These are phyloP conservation scores for Alces alces DNA, from an alignment of 2,113 vertebrate species.

Conservation along the genomic window DNA sequence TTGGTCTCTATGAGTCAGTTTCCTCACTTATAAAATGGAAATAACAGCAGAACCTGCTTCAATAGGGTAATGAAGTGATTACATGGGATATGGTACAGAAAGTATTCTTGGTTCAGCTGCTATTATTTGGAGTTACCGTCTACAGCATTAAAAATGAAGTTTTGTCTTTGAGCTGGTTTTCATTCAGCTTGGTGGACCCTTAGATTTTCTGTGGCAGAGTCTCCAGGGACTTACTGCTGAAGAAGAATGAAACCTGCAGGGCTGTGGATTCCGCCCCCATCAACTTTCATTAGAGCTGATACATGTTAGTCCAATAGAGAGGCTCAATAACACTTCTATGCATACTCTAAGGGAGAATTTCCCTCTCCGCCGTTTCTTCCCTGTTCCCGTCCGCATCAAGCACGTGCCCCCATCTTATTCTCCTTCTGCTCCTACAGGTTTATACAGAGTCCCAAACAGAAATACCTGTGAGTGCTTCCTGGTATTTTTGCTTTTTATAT, in stretches of 20 bases:
- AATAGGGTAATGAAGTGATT: not conserved
- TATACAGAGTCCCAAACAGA: not conserved
- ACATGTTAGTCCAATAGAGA: not conserved
- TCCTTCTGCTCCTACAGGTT: not conserved
- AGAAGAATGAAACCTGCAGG: not conserved
- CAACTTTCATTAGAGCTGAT: not conserved
- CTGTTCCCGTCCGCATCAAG: rapidly evolving
- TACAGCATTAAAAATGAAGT: not conserved
- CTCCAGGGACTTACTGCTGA: not conserved
- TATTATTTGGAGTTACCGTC: not conserved
- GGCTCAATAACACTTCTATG: not conserved
- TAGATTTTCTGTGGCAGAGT: not conserved
- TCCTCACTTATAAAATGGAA: not conserved
- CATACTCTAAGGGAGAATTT: not conserved
- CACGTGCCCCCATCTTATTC: not conserved
- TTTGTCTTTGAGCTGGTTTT: not conserved
- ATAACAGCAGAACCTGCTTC: not conserved
- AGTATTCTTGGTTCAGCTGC: not conserved
- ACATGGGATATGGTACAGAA: not conserved
- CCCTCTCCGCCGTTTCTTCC: not conserved
- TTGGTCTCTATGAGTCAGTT: not conserved
- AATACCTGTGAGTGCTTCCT: not conserved
- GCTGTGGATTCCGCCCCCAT: not conserved
- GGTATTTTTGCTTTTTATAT: not conserved
- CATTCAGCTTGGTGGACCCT: not conserved